phyloP scores from a whole-genome alignment of 1,140 invertebrate species.

The Rhizoglyphus robini region DNA sequence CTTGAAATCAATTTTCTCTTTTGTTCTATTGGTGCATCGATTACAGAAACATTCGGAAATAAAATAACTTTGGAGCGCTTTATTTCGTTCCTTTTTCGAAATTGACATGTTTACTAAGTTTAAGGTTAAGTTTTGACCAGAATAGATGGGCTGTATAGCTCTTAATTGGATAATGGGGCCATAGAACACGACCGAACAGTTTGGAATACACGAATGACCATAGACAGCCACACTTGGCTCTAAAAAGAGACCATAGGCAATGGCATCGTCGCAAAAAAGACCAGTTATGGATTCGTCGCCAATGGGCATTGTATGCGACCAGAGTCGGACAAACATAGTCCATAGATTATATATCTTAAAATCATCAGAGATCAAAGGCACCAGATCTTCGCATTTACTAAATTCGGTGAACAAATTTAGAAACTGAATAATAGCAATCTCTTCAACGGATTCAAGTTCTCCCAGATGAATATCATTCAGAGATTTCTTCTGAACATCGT shows the following conservation, averaged over 20 bases:
- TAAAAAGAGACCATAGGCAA: constrained; percentile 5
- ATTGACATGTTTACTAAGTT: neutral
- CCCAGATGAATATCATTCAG: neutral
- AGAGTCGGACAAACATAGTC: constrained; percentile 9
- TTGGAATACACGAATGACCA: constrained; percentile 3
- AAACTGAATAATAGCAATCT: constrained; percentile 6
- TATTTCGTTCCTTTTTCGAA: neutral
- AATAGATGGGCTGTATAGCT: neutral
- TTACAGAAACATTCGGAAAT: neutral
- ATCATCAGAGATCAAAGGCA: neutral
- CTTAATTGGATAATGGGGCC: constrained; percentile 1
- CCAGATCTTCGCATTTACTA: neutral
- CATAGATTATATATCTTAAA: neutral
- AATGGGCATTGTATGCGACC: neutral
- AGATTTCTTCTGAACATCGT: neutral
- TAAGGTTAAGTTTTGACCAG: neutral
- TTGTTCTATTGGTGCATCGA: neutral
- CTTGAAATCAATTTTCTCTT: neutral
- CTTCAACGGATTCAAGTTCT: neutral
- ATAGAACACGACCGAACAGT: neutral
- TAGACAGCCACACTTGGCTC: neutral
- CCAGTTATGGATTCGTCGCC: neutral
- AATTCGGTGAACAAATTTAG: neutral
- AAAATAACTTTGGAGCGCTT: neutral
- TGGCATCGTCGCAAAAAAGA: neutral